phyloP scores from a whole-genome alignment of 2,113 vertebrate species.

The Amblyopsis rosae region DNA sequence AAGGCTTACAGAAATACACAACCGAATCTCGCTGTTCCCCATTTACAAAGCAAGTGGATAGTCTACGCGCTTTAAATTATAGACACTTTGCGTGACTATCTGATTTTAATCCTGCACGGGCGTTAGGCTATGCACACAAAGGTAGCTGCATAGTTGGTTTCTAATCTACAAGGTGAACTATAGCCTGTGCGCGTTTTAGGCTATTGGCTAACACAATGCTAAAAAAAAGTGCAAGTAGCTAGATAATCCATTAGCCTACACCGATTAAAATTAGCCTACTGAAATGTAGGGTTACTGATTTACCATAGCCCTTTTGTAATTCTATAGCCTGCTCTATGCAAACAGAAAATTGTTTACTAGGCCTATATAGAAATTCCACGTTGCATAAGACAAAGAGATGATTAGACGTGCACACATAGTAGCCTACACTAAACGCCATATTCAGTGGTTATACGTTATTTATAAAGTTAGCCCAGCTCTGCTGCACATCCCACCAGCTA shows the following conservation, averaged over 20 bases:
- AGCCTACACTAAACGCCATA: slow-evolving; percentile 55
- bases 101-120: slow-evolving; percentile 55
- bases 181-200: too few species aligned
- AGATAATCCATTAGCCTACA: not conserved
- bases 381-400: not conserved
- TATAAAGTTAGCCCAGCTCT: slow-evolving; percentile 73
- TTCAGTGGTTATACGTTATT: slow-evolving; percentile 73
- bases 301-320: not conserved
- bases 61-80: too few species aligned
- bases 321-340: slow-evolving; percentile 5
- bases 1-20: too few species aligned
- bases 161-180: slow-evolving; percentile 22
- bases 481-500: slow-evolving; percentile 60
- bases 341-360: not conserved
- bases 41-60: too few species aligned
- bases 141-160: slow-evolving; percentile 46
- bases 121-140: slow-evolving; percentile 66
- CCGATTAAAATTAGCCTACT: not conserved
- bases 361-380: not conserved
- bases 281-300: too few species aligned
- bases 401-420: slow-evolving; percentile 19
- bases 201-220: too few species aligned
- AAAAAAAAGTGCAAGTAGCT: too few species aligned
- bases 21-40: too few species aligned
- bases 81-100: not conserved